These are phyloP conservation scores for Delia radicum DNA, from an alignment of 1,140 invertebrate genomes.

Conservation along the genomic window DNA sequence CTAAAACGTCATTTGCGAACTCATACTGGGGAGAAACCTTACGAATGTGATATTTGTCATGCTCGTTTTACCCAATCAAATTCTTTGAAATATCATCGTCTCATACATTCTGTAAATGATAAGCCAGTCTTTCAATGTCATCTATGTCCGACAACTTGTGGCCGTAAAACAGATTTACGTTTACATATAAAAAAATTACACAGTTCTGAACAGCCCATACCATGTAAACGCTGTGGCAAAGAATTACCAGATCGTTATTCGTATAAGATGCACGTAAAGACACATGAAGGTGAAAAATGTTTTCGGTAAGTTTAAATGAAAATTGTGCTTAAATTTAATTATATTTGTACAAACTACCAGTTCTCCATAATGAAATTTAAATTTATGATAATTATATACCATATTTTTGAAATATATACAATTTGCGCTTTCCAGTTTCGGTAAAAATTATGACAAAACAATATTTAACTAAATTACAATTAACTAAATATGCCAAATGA, in stretches of 20 bases:
- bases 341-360: too few relatives aligned
- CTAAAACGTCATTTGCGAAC: constrained; percentile 92
- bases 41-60: constrained; percentile 88
- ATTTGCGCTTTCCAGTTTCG: too few relatives aligned
- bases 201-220: constrained; percentile 87
- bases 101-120: constrained; percentile 90
- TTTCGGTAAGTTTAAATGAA: constrained; percentile 59
- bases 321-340: too few relatives aligned
- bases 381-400: too few relatives aligned
- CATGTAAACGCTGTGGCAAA: constrained; percentile 91
- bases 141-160: constrained; percentile 94
- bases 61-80: constrained; percentile 95
- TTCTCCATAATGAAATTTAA: too few relatives aligned
- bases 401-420: too few relatives aligned
- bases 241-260: constrained; percentile 86
- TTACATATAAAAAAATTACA: constrained; percentile 97
- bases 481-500: too few relatives aligned
- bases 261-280: constrained; percentile 64
- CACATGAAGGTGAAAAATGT: constrained; percentile 96
- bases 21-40: constrained; percentile 85
- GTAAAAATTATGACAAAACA: too few relatives aligned
- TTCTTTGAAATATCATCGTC: constrained; percentile 89
- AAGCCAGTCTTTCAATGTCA: constrained; percentile 95
- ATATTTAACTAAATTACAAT: too few relatives aligned
- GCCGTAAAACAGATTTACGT: constrained; percentile 92